Evolutionary conservation across 1,140 invertebrate genomes (phyloP).

Genomic region (Hyles vespertilio): DNA sequence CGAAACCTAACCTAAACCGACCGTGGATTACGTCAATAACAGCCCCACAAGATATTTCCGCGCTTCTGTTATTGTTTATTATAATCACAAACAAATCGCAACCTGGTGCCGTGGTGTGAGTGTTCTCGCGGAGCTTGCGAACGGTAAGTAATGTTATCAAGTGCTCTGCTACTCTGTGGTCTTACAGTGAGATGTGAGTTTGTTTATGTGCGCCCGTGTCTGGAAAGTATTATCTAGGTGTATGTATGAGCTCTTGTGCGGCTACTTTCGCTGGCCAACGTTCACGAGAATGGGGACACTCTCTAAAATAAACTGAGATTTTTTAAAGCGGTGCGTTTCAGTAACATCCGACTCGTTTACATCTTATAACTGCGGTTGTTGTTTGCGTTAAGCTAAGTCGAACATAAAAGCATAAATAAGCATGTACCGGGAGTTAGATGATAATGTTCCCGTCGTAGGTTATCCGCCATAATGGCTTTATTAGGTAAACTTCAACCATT

Average conservation of each 20-base stretch:
- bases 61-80: slow-evolving; percentile 52
- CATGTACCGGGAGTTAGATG: too few species aligned
- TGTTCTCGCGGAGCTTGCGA: slow-evolving; percentile 30
- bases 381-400: slow-evolving; percentile 35
- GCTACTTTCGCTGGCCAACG: slow-evolving; percentile 51
- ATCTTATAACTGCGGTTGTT: slow-evolving; percentile 34
- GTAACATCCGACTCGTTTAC: slow-evolving; percentile 27
- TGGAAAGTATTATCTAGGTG: slow-evolving; percentile 33
- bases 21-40: slow-evolving; percentile 41
- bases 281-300: slow-evolving; percentile 57
- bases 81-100: slow-evolving; percentile 38
- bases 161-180: slow-evolving; percentile 9
- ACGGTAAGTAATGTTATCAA: slow-evolving; percentile 42
- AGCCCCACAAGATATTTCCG: slow-evolving; percentile 27
- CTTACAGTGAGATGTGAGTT: slow-evolving; percentile 26
- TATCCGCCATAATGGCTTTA: too few species aligned
- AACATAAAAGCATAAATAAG: slow-evolving; percentile 9
- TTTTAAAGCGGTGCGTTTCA: slow-evolving; percentile 44
- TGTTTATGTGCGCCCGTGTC: slow-evolving; percentile 29
- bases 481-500: too few species aligned
- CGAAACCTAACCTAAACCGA: slow-evolving; percentile 28
- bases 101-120: slow-evolving; percentile 34
- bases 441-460: too few species aligned
- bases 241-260: slow-evolving; percentile 32
- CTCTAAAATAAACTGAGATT: slow-evolving; percentile 57